These are phyloP conservation scores for Hipposideros larvatus DNA, from an alignment of 2,797 vertebrate genomes.

Conservation along the genomic window DNA sequence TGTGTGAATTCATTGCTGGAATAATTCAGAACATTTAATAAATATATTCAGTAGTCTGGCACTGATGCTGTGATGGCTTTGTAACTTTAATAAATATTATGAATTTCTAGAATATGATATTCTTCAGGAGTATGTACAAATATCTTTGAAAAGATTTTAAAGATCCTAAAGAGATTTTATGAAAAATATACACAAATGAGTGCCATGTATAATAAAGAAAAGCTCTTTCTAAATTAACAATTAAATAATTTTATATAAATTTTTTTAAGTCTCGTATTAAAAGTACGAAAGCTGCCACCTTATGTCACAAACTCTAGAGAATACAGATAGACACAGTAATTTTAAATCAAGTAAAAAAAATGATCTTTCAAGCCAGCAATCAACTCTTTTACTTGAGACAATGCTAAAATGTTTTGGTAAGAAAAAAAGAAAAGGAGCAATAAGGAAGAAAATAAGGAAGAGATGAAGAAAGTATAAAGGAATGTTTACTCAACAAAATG, in stretches of 20 bases:
- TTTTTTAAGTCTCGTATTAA: constrained; percentile 22
- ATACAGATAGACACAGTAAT: background rate
- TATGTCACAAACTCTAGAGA: constrained; percentile 3
- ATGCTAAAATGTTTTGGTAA: constrained; percentile 24
- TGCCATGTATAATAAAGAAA: background rate
- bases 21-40: constrained; percentile 43
- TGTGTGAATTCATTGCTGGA: constrained; percentile 29
- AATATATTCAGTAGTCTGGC: background rate
- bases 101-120: constrained; percentile 11
- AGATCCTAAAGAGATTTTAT: constrained; percentile 27
- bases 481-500: background rate
- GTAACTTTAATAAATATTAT: constrained; percentile 39
- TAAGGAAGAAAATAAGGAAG: background rate
- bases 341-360: constrained; percentile 52
- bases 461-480: background rate
- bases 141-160: constrained; percentile 45
- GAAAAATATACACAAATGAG: constrained; percentile 26
- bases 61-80: constrained; percentile 27
- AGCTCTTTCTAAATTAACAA: constrained; percentile 12
- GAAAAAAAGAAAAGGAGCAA: constrained; percentile 4
- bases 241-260: background rate
- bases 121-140: background rate
- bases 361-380: constrained; percentile 11
- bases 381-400: constrained; percentile 26
- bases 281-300: background rate